A percentile compares a stretch with the other conserved stretches of the same genome.
Conservation (phyloP, 2,113 vertebrate genomes). For the Anarrhichthys ocellatus region DNA sequence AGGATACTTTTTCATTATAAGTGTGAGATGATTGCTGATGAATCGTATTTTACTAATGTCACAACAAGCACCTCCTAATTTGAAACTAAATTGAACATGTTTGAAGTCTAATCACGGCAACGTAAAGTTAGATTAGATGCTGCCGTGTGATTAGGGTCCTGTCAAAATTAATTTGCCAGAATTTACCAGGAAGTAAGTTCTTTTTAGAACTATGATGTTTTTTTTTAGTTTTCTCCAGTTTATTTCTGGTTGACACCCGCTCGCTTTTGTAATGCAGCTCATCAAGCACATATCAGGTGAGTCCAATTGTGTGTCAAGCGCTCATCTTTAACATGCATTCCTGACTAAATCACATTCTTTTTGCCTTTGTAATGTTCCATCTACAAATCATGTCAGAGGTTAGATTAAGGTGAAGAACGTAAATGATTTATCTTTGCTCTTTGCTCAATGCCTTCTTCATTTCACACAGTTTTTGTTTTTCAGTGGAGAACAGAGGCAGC, state of each 20-base stretch:
- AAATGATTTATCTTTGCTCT: slow-evolving; percentile 12
- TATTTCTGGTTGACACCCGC: slow-evolving; percentile 41
- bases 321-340: slow-evolving; percentile 13
- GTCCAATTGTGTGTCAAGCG: slow-evolving; percentile 53
- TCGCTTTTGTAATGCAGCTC: slow-evolving; percentile 59
- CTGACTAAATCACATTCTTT: slow-evolving; percentile 35
- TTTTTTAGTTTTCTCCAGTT: slow-evolving; percentile 32
- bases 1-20: slow-evolving; percentile 29
- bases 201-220: slow-evolving; percentile 16
- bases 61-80: slow-evolving; percentile 40
- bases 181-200: slow-evolving; percentile 11
- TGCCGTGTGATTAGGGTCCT: slow-evolving; percentile 45
- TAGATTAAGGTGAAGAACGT: slow-evolving; percentile 16
- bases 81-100: slow-evolving; percentile 49
- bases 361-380: slow-evolving; percentile 21
- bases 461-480: slow-evolving; percentile 15
- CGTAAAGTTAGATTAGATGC: slow-evolving; percentile 35
- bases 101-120: slow-evolving; percentile 38
- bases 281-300: slow-evolving; percentile 53
- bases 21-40: slow-evolving; percentile 14
- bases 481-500: not conserved
- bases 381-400: slow-evolving; percentile 9
- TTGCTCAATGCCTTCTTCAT: not conserved
- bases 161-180: slow-evolving; percentile 50
- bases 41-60: slow-evolving; percentile 45